A percentile compares a stretch with the other conserved stretches of the same genome.
Conservation (phyloP, 2,113 vertebrate genomes). For the Zosterops hypoxanthus region DNA sequence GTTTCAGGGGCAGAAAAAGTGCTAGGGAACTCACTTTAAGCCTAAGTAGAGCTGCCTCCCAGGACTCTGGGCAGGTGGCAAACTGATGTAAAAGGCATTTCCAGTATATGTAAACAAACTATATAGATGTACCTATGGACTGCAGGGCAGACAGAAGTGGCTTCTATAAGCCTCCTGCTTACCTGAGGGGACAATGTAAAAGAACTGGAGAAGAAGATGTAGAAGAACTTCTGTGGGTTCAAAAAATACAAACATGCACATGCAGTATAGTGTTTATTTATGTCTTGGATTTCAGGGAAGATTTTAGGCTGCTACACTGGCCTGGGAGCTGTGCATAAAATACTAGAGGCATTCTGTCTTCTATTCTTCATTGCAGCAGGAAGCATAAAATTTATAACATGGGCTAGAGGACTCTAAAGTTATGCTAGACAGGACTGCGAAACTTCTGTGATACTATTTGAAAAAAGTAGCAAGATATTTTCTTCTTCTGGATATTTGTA, state of each 20-base stretch:
- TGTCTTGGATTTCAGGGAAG: background rate
- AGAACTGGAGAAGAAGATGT: background rate
- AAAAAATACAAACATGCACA: background rate
- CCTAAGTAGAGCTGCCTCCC: background rate
- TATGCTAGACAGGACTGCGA: background rate
- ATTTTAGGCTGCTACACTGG: background rate
- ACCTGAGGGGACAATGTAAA: background rate
- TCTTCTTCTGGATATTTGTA: background rate
- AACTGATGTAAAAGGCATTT: background rate
- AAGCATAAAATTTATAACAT: background rate
- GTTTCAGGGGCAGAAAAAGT: background rate
- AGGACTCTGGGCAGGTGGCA: background rate
- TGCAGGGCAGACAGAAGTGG: background rate
- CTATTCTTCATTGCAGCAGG: background rate
- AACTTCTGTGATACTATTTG: background rate
- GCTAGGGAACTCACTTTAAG: background rate
- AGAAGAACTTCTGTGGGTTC: background rate
- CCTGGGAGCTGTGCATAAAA: background rate
- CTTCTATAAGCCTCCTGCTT: background rate
- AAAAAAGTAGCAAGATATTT: background rate
- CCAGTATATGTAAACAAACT: accelerated
- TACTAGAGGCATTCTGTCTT: background rate
- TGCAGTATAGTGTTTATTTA: background rate
- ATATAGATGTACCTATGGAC: no score
- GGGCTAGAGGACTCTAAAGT: background rate